Percentiles rank a stretch among this genome's conserved stretches.
phyloP scores from a whole-genome alignment of 2,888 invertebrate species.

The Coelinius sp. region DNA sequence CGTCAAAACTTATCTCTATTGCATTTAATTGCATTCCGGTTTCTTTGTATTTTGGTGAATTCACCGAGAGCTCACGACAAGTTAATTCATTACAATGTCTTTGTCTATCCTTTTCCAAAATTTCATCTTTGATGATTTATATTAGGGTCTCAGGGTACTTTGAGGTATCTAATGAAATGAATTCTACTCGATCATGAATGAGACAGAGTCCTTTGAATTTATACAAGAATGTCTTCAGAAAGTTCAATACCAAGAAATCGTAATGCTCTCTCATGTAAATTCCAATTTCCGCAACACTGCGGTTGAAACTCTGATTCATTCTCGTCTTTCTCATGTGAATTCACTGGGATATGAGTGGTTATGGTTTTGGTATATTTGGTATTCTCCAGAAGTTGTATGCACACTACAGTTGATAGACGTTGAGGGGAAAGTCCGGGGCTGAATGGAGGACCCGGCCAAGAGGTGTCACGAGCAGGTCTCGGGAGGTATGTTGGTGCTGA shows the following conservation, averaged over 20 bases:
- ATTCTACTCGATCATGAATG: neutral
- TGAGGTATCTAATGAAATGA: neutral
- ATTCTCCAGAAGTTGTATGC: neutral
- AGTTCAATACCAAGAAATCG: neutral
- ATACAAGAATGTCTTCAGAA: neutral
- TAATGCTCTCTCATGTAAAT: neutral
- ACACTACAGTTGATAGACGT: slow-evolving; percentile 1
- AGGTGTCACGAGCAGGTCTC: slow-evolving; percentile 60
- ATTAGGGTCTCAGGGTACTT: slow-evolving; percentile 25
- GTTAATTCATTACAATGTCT: neutral
- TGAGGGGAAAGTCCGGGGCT: neutral
- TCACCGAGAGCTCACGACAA: neutral
- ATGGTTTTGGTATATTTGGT: neutral
- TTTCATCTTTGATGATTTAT: slow-evolving; percentile 28
- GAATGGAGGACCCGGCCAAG: slow-evolving; percentile 23
- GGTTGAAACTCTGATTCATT: neutral
- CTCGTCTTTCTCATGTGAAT: neutral
- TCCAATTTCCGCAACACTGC: neutral
- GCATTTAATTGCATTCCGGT: slow-evolving; percentile 23
- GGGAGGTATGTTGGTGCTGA: slow-evolving; percentile 47
- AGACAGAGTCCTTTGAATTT: neutral
- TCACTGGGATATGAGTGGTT: neutral
- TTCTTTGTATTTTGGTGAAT: slow-evolving; percentile 26
- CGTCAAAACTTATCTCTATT: slow-evolving; percentile 17
- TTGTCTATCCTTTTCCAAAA: neutral